Base-by-base conservation (phyloP, 64 coral and sea anemone genomes). In the Orbicella faveolata region DNA sequence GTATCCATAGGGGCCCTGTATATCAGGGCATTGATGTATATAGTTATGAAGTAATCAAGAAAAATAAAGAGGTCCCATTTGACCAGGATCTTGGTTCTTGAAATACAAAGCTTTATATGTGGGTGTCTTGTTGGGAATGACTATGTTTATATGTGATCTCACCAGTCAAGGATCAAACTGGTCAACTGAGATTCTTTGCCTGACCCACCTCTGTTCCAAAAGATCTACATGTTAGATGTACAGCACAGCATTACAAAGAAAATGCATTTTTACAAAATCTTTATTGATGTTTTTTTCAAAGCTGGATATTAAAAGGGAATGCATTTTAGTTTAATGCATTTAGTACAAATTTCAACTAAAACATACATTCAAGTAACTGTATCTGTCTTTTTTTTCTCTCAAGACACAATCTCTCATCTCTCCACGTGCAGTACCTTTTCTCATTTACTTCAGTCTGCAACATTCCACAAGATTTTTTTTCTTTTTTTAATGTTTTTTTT, bases 401-500 rank as follows among this genome's bases (percentile, higher is more conserved):
- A 21, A 19, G 37, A 15, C 82, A 54, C 64, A 17, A 52, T 12
- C 37, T 21, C 21, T 85, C 63, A 73, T 2, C 34, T 7, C 18
- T 81, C 18, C 52, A 59, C 55, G 0, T 59, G 55, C 55, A 59
- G 11, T 59, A 15, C 13, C 23, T 79, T 79, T 15, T 4, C 11
- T 70, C 23, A 39, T 66, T 36, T 13, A 55, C 33, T 20, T 85
- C 66, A 36, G 61, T 84, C 82, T 36, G n/a, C 30, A 41, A 44
- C 44, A 68, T 30, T 48, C 57, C 61, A 85, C 34, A 6, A 20
- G 66, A 2, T 85, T 87, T 25, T 76, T 90, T 83, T 76, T 44
- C 63, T 36, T 78, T 73, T 61, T 91, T 82, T 57, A 74, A 59
- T 87, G 87, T 63, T 83, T 51, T 82, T 63, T 74, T 68, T 35